These are phyloP conservation scores for Leptarthrus brevirostris DNA, from an alignment of 2,888 invertebrate genomes.

Conservation along the genomic window DNA sequence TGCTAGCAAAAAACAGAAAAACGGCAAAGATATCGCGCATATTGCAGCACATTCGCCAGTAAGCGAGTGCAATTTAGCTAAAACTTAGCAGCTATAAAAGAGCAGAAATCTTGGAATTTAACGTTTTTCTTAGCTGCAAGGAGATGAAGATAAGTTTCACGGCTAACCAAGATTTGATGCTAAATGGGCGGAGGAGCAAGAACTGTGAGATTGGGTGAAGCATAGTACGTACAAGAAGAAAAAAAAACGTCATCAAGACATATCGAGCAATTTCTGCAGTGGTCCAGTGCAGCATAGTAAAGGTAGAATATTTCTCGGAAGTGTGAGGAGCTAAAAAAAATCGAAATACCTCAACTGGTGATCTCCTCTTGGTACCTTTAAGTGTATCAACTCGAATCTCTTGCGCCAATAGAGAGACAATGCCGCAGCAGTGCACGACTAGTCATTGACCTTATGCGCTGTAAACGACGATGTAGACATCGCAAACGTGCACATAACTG, in stretches of 20 bases:
- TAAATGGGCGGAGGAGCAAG: not conserved
- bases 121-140: not conserved
- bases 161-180: not conserved
- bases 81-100: conserved; percentile 1
- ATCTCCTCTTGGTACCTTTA: conserved; percentile 8
- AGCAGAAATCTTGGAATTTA: not conserved
- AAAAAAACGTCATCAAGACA: not conserved
- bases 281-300: not conserved
- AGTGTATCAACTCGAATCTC: conserved; percentile 16
- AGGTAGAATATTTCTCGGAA: conserved; percentile 4
- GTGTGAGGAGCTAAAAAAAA: not conserved
- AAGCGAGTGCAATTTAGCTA: not conserved
- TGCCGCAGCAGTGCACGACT: conserved; percentile 14
- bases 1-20: not conserved
- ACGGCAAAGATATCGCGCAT: not conserved
- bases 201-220: not conserved
- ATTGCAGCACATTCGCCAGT: not conserved
- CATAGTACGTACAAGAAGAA: too few species aligned
- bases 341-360: conserved; percentile 1
- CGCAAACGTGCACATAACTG: conserved; percentile 19
- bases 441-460: conserved; percentile 21
- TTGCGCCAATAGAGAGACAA: conserved; percentile 13
- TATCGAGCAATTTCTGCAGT: not conserved
- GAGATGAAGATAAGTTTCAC: not conserved
- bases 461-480: conserved; percentile 4